These are phyloP conservation scores for Hemibagrus guttatus DNA, from an alignment of 2,797 vertebrate species.

Conservation along the genomic window DNA sequence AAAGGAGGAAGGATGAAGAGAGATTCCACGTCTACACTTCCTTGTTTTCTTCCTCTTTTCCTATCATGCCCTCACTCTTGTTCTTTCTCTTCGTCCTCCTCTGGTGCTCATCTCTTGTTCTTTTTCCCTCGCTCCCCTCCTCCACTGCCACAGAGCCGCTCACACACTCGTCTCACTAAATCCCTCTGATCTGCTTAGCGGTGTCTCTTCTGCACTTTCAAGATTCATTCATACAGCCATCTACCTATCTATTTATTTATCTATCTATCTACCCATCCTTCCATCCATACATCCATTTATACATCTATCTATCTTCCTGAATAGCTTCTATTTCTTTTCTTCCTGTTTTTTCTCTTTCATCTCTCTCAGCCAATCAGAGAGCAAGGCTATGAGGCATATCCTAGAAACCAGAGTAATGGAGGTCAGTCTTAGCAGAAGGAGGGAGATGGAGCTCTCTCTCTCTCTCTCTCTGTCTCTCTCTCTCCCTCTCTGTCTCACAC, in stretches of 20 bases:
- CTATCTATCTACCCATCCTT: conserved; percentile 51
- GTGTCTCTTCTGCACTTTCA: conserved; percentile 54
- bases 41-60: conserved; percentile 47
- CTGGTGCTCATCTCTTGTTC: conserved; percentile 22
- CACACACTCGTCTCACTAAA: conserved; percentile 41
- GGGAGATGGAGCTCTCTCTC: conserved; percentile 28
- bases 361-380: conserved; percentile 72
- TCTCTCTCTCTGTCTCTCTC: conserved; percentile 21
- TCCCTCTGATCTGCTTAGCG: conserved; percentile 40
- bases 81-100: conserved; percentile 44
- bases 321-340: conserved; percentile 53
- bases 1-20: not conserved
- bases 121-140: conserved; percentile 28
- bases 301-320: conserved; percentile 57
- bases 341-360: conserved; percentile 55
- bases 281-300: conserved; percentile 64
- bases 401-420: conserved; percentile 76
- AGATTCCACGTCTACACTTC: conserved; percentile 45
- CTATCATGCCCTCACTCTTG: conserved; percentile 23
- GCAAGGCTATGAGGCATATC: conserved; percentile 67
- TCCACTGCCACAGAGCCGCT: conserved; percentile 23
- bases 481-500: conserved; percentile 11
- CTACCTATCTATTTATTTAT: conserved; percentile 56
- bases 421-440: conserved; percentile 67
- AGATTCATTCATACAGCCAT: conserved; percentile 65